Conservation (phyloP, 2,113 vertebrate species). For the Bujurquina vittata region DNA sequence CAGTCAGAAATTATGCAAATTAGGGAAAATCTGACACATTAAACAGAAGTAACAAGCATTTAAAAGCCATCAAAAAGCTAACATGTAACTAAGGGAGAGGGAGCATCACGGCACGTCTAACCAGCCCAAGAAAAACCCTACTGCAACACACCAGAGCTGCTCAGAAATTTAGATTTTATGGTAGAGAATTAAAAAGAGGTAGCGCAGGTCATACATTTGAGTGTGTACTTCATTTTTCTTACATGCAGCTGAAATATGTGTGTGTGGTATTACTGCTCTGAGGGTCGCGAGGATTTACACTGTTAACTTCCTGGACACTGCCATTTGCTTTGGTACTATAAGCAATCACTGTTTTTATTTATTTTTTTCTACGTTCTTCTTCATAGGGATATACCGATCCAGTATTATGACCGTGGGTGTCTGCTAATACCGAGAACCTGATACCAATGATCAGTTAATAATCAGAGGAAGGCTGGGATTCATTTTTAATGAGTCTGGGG, state of each 20-base stretch:
- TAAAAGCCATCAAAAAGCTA: rapidly evolving
- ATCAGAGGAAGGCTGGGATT: background rate
- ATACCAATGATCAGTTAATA: background rate
- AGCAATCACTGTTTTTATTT: background rate
- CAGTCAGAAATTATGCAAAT: background rate
- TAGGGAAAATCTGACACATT: background rate
- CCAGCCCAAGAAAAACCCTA: background rate
- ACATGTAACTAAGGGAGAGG: background rate
- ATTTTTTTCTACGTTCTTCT: background rate
- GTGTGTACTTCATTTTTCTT: too few relatives aligned
- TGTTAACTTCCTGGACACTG: too few relatives aligned
- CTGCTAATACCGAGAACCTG: background rate
- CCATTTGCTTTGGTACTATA: too few relatives aligned
- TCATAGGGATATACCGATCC: background rate
- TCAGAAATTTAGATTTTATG: background rate
- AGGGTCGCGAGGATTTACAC: background rate
- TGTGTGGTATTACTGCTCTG: background rate
- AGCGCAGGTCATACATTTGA: too few relatives aligned
- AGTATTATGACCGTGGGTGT: background rate
- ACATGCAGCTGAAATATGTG: background rate
- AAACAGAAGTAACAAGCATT: background rate
- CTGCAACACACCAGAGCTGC: background rate
- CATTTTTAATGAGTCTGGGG: background rate
- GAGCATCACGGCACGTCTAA: background rate
- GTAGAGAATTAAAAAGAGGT: background rate